Base-by-base conservation (phyloP, 2,888 invertebrate genomes). In the Sussaba pulchella region DNA sequence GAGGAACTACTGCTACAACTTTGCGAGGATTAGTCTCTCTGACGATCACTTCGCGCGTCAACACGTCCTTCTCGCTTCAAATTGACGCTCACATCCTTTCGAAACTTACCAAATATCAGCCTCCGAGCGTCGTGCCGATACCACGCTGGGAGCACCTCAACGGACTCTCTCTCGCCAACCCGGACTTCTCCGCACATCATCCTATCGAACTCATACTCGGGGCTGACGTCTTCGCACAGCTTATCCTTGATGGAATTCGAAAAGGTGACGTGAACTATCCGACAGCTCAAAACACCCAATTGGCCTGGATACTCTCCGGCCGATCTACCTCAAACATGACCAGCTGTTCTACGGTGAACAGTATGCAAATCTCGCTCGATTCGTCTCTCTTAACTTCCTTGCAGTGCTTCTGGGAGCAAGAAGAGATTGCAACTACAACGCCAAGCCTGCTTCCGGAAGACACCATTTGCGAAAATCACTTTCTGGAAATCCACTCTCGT, bases 401-500 rank as follows among this genome's bases (percentile, higher is more conserved):
- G n/a, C n/a, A n/a, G n/a, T n/a, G n/a, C n/a, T n/a, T n/a, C n/a
- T n/a, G n/a, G n/a, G n/a, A n/a, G n/a, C n/a, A n/a, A n/a, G n/a
- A n/a, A n/a, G n/a, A n/a, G n/a, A n/a, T n/a, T n/a, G n/a, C n/a
- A n/a, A n/a, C n/a, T n/a, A n/a, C n/a, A n/a, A n/a, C n/a, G n/a
- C n/a, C n/a, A n/a, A n/a, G n/a, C n/a, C n/a, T n/a, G n/a, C n/a
- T n/a, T n/a, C n/a, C n/a, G n/a, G n/a, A n/a, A n/a, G n/a, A n/a
- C 12, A n/a, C n/a, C n/a, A n/a, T n/a, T n/a, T n/a, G n/a, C n/a
- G 64, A 43, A 24, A 17, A 43, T 17, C 26, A 50, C 12, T 74
- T 64, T 21, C 26, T 5, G 19, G 61, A 82, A 6, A 85, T 84
- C 8, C 72, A 75, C 24, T 54, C 63, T 17, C 78, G 85, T 14